phyloP scores from a whole-genome alignment of 2,888 invertebrate genomes.

The Stegana nigrithorax region DNA sequence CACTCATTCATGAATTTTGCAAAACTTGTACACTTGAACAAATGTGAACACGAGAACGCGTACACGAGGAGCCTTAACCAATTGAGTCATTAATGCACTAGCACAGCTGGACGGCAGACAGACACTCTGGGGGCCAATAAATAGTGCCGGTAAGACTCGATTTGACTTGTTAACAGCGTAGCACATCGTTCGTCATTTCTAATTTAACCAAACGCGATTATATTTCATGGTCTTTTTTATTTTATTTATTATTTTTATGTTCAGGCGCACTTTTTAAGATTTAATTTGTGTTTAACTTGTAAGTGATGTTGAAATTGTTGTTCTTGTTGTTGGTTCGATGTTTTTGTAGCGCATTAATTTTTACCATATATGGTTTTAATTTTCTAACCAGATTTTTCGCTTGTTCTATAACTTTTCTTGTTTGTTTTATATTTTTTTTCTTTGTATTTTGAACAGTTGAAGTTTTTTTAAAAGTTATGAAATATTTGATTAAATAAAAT shows the following conservation, averaged over 20 bases:
- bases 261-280: not conserved
- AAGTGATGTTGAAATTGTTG: constrained; percentile 1
- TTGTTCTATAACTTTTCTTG: constrained; percentile 28
- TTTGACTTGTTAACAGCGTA: too few species aligned
- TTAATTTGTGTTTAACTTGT: not conserved
- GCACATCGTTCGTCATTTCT: not conserved
- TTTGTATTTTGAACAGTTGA: constrained; percentile 24
- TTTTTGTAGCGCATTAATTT: constrained; percentile 48
- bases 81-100: constrained; percentile 50
- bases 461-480: constrained; percentile 49
- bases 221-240: not conserved
- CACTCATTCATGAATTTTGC: constrained; percentile 35
- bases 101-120: constrained; percentile 34
- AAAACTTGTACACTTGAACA: too few species aligned
- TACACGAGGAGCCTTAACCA: constrained; percentile 24
- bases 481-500: constrained; percentile 41
- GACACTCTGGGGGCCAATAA: constrained; percentile 11
- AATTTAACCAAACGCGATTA: not conserved
- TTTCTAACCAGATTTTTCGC: constrained; percentile 58
- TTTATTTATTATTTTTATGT: not conserved
- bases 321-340: constrained; percentile 27
- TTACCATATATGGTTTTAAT: constrained; percentile 60
- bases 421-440: constrained; percentile 8
- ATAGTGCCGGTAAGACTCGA: not conserved
- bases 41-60: too few species aligned